Base-by-base conservation (phyloP, 2,888 invertebrate species). In the Leptopterna dolabrata region DNA sequence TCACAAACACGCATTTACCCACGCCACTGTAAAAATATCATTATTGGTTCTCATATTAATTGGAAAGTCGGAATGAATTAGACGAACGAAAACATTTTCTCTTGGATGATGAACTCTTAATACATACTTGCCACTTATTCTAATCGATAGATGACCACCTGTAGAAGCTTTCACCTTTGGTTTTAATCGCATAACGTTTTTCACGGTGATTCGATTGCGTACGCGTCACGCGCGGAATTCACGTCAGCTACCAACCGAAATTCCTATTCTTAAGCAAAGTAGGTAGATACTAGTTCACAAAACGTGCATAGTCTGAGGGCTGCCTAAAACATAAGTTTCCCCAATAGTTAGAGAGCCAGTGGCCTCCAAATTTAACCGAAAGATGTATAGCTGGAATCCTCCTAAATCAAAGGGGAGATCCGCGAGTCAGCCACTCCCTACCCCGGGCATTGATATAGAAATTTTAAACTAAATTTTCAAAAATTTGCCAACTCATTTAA, bases 1-100 rank as follows among this genome's bases (percentile, higher is more conserved):
- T 81, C 81, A 81, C 81, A 45, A 45, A 78, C 78, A 78, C 43
- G 43, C 78, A 78, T 45, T 27, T 78, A 78, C 78, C 78, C 78
- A 78, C 78, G 78, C 45, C 45, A 78, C 78, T 24, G 78, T 45
- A 78, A 78, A 73, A 78, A 43, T 78, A 78, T 45, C 78, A 45
- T 27, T 45, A 45, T 45, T 27, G 78, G 78, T 78, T 78, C 78
- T 78, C 78, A 78, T 78, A 78, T 78, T 45, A 78, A 78, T 45
- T 78, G 47, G 78, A 78, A 78, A 78, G 78, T 45, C 27, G 78
- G 47, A 41, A 78, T 73, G 47, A 78, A 78, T 78, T 45, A 78
- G 45, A 3, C 30, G 73, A 73, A 36, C 16, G 11, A 55, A 55
- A 73, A 73, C 30, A 73, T 36, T 36, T 41, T 73, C 36, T 73